Percentiles rank a stretch among this genome's conserved stretches.
These are phyloP conservation scores for Neodiprion pinetum DNA, from an alignment of 1,140 invertebrate genomes.

Conservation along the genomic window DNA sequence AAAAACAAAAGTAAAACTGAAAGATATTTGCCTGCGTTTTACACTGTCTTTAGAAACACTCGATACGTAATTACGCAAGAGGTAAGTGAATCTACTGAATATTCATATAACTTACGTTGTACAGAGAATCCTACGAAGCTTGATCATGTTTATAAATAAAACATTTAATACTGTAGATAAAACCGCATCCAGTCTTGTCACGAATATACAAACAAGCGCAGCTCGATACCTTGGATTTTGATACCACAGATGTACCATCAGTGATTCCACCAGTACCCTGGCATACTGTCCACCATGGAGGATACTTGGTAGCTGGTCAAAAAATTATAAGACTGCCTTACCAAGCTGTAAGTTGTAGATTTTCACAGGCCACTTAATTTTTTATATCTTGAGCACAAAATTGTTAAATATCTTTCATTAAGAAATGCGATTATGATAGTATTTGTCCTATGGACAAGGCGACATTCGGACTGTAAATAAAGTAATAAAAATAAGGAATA, in stretches of 20 bases:
- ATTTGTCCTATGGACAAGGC: not conserved
- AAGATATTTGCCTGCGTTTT: constrained; percentile 74
- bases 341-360: constrained; percentile 37
- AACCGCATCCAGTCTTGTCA: constrained; percentile 80
- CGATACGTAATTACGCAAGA: constrained; percentile 72
- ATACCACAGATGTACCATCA: constrained; percentile 75
- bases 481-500: no score
- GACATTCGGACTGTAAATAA: no score
- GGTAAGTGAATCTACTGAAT: constrained; percentile 50
- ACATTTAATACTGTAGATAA: constrained; percentile 47
- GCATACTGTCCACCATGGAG: constrained; percentile 71
- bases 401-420: no score
- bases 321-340: constrained; percentile 65
- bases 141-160: constrained; percentile 16
- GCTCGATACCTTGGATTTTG: constrained; percentile 73
- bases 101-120: no score
- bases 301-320: constrained; percentile 76
- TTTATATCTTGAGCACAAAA: no score
- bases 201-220: constrained; percentile 72
- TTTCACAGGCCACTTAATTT: not conserved
- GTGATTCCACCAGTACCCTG: constrained; percentile 85
- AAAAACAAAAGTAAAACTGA: constrained; percentile 55
- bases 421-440: not conserved
- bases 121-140: not conserved
- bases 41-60: constrained; percentile 77